Base-by-base conservation (phyloP, 2,888 invertebrate species). In the Parnassius glacialis region DNA sequence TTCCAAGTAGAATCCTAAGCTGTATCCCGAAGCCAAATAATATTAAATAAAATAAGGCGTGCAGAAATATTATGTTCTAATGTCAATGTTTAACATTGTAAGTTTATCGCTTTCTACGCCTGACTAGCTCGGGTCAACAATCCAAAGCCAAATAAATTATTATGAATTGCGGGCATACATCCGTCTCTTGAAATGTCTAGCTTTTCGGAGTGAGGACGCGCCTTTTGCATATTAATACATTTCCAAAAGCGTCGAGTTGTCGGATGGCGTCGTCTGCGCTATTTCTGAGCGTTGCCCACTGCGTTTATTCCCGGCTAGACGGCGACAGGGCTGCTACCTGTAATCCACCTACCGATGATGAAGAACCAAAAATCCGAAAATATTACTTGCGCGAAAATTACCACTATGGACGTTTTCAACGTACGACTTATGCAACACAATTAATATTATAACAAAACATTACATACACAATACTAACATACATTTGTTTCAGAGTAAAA, bases 271-370 rank as follows among this genome's bases (percentile, higher is more conserved):
- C 69, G 74, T 74, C 74, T 74, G 66, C 61, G 73, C 70, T 74
- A 74, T 74, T 74, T 73, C 69, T 61, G 74, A 64, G 52, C 65
- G 54, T 57, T 59, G 48, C 34, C 59, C 59, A 68, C 61, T 62
- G 59, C 52, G 52, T 54, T 69, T 74, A 74, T 73, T 74, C 70
- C 65, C 63, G 71, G 65, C 74, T 73, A 74, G 74, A 74, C 74
- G 65, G 57, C 67, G 55, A 52, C 65, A 61, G 61, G 61, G 61
- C 42, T 61, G 61, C 53, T 63, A 59, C 59, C 63, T 63, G 62
- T 59, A 16, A 59, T 34, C 58, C 44, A 1, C 43, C 52, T 13
- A 12, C 11, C 50, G 16, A 47, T 34, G 10, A n/a, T 45, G 12
- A 34, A 45, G 10, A 13, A 48, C 48, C 13, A 2, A 10, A 34